phyloP scores from a whole-genome alignment of 2,797 vertebrate species.

The Galagoides demidoff region DNA sequence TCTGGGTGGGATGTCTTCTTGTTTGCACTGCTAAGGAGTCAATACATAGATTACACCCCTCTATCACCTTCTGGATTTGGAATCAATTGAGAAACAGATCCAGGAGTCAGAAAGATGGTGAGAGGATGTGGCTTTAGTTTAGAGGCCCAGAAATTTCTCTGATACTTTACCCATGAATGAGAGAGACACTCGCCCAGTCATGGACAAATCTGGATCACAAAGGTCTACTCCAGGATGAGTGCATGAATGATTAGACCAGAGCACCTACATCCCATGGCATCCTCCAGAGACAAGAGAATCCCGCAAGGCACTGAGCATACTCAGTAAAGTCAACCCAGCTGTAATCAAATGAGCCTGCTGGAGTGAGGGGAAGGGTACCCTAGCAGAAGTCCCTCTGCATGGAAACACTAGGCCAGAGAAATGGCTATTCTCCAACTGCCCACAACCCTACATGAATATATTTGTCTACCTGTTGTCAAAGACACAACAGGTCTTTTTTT shows the following conservation, averaged over 20 bases:
- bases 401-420: neutral
- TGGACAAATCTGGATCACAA: neutral
- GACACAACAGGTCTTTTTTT: neutral
- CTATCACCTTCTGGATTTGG: conserved; percentile 36
- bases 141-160: conserved; percentile 18
- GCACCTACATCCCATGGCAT: neutral
- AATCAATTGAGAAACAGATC: conserved; percentile 26
- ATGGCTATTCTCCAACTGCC: neutral
- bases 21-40: neutral
- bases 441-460: neutral
- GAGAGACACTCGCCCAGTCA: neutral
- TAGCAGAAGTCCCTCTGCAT: neutral
- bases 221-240: neutral
- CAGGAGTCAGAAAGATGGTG: conserved; percentile 7
- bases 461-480: conserved; percentile 6
- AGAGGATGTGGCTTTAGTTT: conserved; percentile 24
- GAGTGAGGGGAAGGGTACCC: neutral
- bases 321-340: neutral
- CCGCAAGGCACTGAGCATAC: neutral
- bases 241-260: neutral
- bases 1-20: conserved; percentile 1
- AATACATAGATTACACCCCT: neutral
- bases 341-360: neutral
- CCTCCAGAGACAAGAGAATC: neutral
- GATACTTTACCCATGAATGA: neutral